A percentile compares a stretch with the other conserved stretches of the same genome.
These are phyloP conservation scores for Pangasius mekongensis DNA, from an alignment of 2,797 vertebrate genomes.

Conservation along the genomic window DNA sequence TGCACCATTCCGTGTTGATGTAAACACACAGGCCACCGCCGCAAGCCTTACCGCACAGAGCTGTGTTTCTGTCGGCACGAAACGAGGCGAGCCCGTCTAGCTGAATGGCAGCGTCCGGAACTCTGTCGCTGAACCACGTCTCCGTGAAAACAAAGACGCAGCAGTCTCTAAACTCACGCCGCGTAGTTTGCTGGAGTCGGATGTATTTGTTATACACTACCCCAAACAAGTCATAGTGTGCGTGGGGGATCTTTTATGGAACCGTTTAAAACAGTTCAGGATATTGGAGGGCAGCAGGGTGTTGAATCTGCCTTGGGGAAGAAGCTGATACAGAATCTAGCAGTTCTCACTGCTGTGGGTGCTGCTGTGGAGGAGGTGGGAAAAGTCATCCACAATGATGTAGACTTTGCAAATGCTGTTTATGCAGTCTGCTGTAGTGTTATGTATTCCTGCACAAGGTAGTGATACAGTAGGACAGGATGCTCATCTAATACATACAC, in stretches of 20 bases:
- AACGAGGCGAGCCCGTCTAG: too few species aligned
- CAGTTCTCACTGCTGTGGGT: neutral
- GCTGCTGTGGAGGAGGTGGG: neutral
- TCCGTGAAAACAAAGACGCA: too few species aligned
- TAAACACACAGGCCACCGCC: too few species aligned
- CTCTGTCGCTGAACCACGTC: too few species aligned
- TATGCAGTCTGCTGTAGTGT: neutral
- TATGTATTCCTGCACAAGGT: neutral
- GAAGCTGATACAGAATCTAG: neutral
- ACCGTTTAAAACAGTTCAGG: neutral
- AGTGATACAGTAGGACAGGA: neutral
- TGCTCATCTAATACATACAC: neutral
- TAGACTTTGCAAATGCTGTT: neutral
- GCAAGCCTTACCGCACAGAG: too few species aligned
- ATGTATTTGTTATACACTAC: too few species aligned
- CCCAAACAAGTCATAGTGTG: neutral
- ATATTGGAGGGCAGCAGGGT: neutral
- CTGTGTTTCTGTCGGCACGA: too few species aligned
- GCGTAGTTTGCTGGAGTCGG: too few species aligned
- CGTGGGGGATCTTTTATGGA: neutral
- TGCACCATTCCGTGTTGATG: too few species aligned
- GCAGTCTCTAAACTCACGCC: too few species aligned
- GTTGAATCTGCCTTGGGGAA: neutral
- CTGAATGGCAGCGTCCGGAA: too few species aligned
- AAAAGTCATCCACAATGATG: neutral